Conservation (phyloP, 2,797 vertebrate species). For the Crax fasciolata region DNA sequence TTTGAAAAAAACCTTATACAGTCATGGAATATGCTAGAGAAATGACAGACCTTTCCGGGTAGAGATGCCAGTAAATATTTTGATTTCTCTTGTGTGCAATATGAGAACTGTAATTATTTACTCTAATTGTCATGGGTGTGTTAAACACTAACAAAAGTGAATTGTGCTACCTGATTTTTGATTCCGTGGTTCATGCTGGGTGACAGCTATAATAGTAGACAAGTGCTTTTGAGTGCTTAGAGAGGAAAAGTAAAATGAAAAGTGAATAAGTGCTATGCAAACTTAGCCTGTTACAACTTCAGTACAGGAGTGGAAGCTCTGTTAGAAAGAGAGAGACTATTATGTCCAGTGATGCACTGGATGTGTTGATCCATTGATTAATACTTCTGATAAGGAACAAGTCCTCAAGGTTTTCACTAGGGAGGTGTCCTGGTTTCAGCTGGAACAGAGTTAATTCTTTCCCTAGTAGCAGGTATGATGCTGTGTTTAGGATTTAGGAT, state of each 20-base stretch:
- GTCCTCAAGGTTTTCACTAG: neutral
- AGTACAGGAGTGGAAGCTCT: neutral
- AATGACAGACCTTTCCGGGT: neutral
- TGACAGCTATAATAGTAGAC: neutral
- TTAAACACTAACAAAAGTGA: neutral
- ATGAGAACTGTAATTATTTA: neutral
- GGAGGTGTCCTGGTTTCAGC: neutral
- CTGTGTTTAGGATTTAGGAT: neutral
- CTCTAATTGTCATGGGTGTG: neutral
- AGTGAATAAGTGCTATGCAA: neutral
- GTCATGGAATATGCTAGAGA: neutral
- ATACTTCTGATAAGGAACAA: neutral
- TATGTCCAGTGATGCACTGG: neutral
- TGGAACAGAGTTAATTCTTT: neutral
- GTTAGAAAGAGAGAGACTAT: neutral
- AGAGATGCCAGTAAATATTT: neutral
- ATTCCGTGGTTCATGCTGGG: neutral
- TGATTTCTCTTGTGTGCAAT: neutral
- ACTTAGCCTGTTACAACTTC: neutral
- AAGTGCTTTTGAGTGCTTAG: neutral
- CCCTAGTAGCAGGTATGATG: neutral
- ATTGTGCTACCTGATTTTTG: neutral
- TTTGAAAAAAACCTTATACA: neutral
- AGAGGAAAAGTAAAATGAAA: neutral
- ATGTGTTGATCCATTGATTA: neutral